Base-by-base conservation (phyloP, 2,888 invertebrate species). In the Arctia plantaginis region DNA sequence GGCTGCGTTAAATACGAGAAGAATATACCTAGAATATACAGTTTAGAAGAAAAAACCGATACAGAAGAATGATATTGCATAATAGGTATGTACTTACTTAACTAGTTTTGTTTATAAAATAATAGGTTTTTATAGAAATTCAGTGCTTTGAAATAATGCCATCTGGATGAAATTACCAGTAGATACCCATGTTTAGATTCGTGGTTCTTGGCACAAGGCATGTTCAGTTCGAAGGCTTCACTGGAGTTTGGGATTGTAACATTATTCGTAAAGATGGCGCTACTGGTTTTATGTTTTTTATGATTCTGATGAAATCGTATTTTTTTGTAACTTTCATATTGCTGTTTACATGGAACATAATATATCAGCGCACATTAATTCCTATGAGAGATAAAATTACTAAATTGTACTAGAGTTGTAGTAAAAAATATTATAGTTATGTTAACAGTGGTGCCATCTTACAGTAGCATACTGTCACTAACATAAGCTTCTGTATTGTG, bases 241-340 rank as follows among this genome's bases (percentile, higher is more conserved):
- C 15, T 62, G 64, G 77, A 68, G 35, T 27, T 33, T 71, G 12
- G 12, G 33, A 73, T 76, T 30, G 68, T 69, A 41, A 3, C 35
- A 68, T 55, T 13, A 20, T 4, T 55, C 39, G 35, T 74, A 13
- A 10, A 83, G 83, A 83, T 83, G 83, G 83, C 83, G 84, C 71
- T 81, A 78, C 70, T 77, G 47, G 73, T 35, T 30, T 51, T 23
- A n/a, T n/a, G 59, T 18, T n/a, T 8, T 6, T 44, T 27, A 33
- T n/a, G 51, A 30, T 4, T 6, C 59, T 27, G 3, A 27, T 15
- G 27, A n/a, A 55, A 13, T 3, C 12, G 12, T n/a, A 4, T 27
- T 15, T 15, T 20, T 8, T 27, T 27, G 15, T 59, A 15, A 59
- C 2, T 59, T 15, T 59, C 1, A 15, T 13, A 27, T 27, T 59